Evolutionary conservation across 2,113 vertebrate genomes (phyloP), one percentile per base, ranked within the genome.

Genomic region (Aleadryas rufinucha): DNA sequence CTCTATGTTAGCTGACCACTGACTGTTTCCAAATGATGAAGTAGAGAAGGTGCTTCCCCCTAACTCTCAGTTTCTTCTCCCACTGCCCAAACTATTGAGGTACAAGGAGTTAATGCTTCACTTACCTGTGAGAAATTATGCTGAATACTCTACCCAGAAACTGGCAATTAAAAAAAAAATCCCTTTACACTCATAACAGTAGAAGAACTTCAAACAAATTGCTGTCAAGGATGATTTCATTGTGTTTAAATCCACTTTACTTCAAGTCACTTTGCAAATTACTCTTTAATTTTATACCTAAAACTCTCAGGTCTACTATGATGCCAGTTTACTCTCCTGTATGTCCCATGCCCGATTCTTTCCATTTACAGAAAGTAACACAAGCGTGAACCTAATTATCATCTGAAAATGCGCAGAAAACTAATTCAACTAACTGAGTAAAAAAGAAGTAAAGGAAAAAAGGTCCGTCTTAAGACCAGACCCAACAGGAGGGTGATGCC

Each of bases 161-260:
- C 81, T 39, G 27, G 64, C 53, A 94, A 89, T 91, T 87, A 16
- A 54, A 33, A 61, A 68, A 80, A 88, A 96, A 97, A 93, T 76
- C 82, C 97, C 95, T 97, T 94, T 80, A 93, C 91, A 90, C 69
- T 89, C 93, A 96, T 94, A 92, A 90, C 90, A 95, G 94, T 66
- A 93, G 91, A 96, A 97, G 87, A 96, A 91, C 83, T 89, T 89
- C 69, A 95, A 91, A 61, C 84, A 94, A 84, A 68, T 61, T 82
- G 88, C 92, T 95, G 92, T 95, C 87, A 94, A 90, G 84, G 85
- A 96, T 89, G 94, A 93, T 93, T 96, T 94, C 90, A 93, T 52
- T 96, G 87, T 84, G 72, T 94, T 87, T 95, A 93, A 91, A 89
- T 39, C 59, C 68, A 89, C 66, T 93, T 93, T 77, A 76, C 68